These are phyloP conservation scores for Manis pentadactyla DNA, from an alignment of 2,797 vertebrate genomes.

Conservation along the genomic window DNA sequence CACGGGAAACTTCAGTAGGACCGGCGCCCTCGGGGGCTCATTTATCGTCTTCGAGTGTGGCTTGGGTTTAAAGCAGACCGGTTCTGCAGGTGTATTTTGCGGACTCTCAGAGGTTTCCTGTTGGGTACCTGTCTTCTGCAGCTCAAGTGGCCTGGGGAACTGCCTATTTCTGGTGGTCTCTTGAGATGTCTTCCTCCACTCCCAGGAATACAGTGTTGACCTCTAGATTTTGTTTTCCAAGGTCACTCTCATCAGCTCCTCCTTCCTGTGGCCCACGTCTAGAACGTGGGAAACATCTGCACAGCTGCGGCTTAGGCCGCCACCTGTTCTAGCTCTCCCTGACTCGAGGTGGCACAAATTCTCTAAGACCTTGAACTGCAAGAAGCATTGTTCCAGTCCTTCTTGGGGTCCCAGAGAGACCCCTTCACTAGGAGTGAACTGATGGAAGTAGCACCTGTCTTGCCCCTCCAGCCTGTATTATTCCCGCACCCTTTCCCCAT, in stretches of 20 bases:
- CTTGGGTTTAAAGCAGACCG: background rate
- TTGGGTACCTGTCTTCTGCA: background rate
- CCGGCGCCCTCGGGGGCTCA: background rate
- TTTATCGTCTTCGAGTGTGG: too few relatives aligned
- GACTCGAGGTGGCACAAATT: background rate
- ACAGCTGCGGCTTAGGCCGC: background rate
- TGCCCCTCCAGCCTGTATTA: background rate
- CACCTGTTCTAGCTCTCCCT: background rate
- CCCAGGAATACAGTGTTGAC: background rate
- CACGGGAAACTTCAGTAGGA: background rate
- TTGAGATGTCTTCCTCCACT: background rate
- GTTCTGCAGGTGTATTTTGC: background rate
- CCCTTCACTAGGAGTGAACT: background rate
- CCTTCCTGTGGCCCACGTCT: background rate
- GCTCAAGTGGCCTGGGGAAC: background rate
- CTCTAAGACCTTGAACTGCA: background rate
- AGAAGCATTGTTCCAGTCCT: background rate
- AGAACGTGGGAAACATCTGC: background rate
- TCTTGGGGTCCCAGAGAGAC: background rate
- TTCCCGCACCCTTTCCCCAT: background rate
- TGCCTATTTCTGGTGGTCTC: background rate
- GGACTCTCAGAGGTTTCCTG: background rate
- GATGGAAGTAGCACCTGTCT: background rate
- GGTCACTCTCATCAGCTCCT: background rate
- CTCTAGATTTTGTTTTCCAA: background rate